Conservation (phyloP, 2,797 vertebrate species). For the Sparidentex hasta region DNA sequence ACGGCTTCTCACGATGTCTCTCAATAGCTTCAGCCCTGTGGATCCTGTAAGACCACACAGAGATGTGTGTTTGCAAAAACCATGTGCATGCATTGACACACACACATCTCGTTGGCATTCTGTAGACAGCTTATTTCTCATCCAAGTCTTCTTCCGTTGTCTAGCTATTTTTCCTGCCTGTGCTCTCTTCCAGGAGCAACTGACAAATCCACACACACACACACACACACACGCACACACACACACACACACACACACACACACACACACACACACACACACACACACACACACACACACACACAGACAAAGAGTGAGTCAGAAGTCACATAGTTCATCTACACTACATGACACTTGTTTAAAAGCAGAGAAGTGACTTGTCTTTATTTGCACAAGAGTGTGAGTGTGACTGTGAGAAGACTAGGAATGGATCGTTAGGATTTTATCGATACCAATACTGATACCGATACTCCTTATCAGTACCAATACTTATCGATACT, state of each 20-base stretch:
- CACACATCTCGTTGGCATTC: constrained; percentile 15
- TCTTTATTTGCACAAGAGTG: constrained; percentile 12
- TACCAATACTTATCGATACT: too few species aligned
- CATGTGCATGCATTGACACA: not conserved
- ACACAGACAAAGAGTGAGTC: not conserved
- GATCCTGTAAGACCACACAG: constrained; percentile 38
- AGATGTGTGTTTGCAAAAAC: not conserved
- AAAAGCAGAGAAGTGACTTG: constrained; percentile 21
- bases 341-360: constrained; percentile 7
- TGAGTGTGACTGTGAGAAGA: not conserved
- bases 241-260: not conserved
- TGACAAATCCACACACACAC: not conserved
- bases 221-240: not conserved
- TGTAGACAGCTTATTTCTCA: constrained; percentile 52
- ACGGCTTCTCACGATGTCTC: constrained; percentile 25
- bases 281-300: too few species aligned
- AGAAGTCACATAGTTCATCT: not conserved
- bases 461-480: too few species aligned
- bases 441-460: too few species aligned
- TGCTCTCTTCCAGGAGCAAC: constrained; percentile 5
- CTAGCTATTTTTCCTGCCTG: constrained; percentile 33
- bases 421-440: too few species aligned
- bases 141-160: constrained; percentile 20
- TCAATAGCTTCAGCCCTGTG: constrained; percentile 16
- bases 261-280: too few species aligned